A percentile compares a stretch with the other conserved stretches of the same genome.
phyloP scores from a whole-genome alignment of 2,797 vertebrate genomes.

The Characodon lateralis region DNA sequence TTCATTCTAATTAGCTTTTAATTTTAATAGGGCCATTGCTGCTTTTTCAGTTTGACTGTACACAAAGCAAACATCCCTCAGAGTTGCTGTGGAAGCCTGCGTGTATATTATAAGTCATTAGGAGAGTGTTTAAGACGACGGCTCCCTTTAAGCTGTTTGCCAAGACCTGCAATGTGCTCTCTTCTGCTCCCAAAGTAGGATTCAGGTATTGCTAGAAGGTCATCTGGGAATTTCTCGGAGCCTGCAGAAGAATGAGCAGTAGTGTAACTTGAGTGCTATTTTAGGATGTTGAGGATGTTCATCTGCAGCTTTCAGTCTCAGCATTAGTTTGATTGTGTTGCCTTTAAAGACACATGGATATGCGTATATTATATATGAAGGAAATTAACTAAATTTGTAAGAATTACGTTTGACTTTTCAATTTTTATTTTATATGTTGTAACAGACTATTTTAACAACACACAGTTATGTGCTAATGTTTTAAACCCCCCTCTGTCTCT shows the following conservation, averaged over 20 bases:
- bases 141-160: slow-evolving; percentile 54
- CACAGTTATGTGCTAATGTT: not conserved
- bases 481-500: not conserved
- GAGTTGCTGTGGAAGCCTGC: slow-evolving; percentile 33
- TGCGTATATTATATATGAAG: not conserved
- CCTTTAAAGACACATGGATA: not conserved
- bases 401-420: too few species aligned
- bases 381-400: not conserved
- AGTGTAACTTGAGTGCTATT: slow-evolving; percentile 44
- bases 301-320: slow-evolving; percentile 4
- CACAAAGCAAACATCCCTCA: slow-evolving; percentile 39
- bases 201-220: slow-evolving; percentile 35
- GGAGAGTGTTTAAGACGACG: slow-evolving; percentile 39
- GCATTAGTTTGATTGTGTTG: slow-evolving; percentile 1
- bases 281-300: slow-evolving; percentile 26
- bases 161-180: slow-evolving; percentile 26
- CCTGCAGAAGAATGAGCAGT: slow-evolving; percentile 52
- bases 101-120: slow-evolving; percentile 41
- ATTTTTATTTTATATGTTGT: too few species aligned
- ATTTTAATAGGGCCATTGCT: slow-evolving; percentile 16
- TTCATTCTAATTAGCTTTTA: slow-evolving; percentile 42
- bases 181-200: slow-evolving; percentile 53
- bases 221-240: slow-evolving; percentile 45
- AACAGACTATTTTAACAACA: not conserved
- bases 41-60: slow-evolving; percentile 45